phyloP scores from a whole-genome alignment of 2,797 vertebrate genomes.

The Dendrocincla fuliginosa region DNA sequence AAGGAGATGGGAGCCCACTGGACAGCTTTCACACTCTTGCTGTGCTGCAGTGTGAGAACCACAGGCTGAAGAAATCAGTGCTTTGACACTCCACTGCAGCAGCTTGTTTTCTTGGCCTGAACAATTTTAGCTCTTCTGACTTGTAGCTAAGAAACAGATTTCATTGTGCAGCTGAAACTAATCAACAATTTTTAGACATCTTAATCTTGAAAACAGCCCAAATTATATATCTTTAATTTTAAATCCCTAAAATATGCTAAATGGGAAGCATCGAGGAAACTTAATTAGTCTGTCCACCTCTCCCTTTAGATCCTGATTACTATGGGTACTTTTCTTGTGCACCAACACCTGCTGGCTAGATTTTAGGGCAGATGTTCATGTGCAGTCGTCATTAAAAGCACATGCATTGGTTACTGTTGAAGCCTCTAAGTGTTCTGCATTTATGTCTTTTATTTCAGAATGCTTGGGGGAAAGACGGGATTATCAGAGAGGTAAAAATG shows the following conservation, averaged over 20 bases:
- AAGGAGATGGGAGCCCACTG: neutral
- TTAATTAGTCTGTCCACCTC: neutral
- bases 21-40: neutral
- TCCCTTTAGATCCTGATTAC: neutral
- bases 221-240: neutral
- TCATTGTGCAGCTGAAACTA: neutral
- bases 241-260: neutral
- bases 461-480: neutral
- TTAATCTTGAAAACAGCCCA: neutral
- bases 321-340: neutral
- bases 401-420: neutral
- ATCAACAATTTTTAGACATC: neutral
- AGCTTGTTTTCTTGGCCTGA: neutral
- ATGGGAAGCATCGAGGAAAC: neutral
- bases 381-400: neutral
- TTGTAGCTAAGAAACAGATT: neutral
- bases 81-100: rapidly evolving
- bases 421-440: neutral
- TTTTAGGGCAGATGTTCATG: slow-evolving; percentile 2
- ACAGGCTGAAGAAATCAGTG: neutral
- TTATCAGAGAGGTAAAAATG: neutral
- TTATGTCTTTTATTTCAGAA: slow-evolving; percentile 10
- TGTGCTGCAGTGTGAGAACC: neutral
- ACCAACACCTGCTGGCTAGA: neutral
- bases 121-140: neutral